Conservation (phyloP, 2,113 vertebrate genomes). For the Proteles cristata region DNA sequence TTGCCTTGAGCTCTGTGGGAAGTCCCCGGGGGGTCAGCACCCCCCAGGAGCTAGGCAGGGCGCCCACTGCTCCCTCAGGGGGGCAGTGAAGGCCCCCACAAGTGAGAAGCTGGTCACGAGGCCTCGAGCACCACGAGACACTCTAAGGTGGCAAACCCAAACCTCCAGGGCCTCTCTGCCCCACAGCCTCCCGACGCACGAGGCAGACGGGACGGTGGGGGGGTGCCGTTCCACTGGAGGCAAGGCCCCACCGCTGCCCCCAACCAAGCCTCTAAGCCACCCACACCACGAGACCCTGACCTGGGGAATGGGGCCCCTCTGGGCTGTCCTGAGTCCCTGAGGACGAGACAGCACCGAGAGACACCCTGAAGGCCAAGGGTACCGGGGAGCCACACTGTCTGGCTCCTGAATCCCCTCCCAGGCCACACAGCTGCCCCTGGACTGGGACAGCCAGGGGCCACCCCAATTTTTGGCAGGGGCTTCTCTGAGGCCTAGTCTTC, state of each 20-base stretch:
- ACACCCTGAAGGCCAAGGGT: background rate
- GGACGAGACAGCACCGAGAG: background rate
- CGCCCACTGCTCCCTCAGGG: background rate
- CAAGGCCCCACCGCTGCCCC: background rate
- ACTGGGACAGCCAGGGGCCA: background rate
- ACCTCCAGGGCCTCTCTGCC: background rate
- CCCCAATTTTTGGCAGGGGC: background rate
- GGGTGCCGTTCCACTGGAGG: background rate
- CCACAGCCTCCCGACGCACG: fast-evolving
- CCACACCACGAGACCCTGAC: background rate
- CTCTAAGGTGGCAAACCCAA: background rate
- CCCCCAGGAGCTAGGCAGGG: no score
- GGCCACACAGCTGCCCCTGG: background rate
- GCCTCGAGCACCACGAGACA: fast-evolving
- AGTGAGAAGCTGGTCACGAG: background rate
- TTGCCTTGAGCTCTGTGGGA: background rate
- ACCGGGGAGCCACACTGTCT: no score
- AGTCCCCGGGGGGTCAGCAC: background rate
- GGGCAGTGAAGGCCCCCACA: background rate
- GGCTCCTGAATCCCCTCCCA: background rate
- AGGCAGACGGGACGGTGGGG: no score
- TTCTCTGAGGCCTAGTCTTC: background rate
- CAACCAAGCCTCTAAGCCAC: background rate
- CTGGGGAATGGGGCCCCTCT: background rate
- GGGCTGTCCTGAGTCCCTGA: background rate